Evolutionary conservation across 1,140 invertebrate species (phyloP).

Genomic region (Drosophila paulistorum): DNA sequence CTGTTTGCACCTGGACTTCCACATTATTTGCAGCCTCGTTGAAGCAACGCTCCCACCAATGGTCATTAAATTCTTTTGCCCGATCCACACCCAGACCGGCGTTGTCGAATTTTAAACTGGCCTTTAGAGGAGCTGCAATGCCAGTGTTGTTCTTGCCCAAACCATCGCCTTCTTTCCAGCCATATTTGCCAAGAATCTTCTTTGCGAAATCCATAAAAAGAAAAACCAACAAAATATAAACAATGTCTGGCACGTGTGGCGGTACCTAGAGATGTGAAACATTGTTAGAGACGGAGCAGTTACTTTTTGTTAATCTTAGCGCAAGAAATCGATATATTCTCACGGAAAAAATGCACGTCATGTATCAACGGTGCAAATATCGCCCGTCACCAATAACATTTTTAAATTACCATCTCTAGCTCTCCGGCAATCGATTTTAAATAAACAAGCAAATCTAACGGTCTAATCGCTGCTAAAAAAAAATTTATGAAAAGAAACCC

Average conservation of each 20-base stretch:
- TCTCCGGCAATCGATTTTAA: not conserved
- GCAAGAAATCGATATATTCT: too few species aligned
- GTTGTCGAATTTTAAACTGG: slow-evolving; percentile 90
- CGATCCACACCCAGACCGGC: slow-evolving; percentile 90
- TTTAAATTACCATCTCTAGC: not conserved
- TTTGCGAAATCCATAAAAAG: slow-evolving; percentile 85
- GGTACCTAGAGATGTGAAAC: not conserved
- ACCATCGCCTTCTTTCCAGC: slow-evolving; percentile 90
- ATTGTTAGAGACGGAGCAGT: not conserved
- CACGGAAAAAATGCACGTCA: not conserved
- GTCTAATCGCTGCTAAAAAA: not conserved
- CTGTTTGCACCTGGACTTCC: slow-evolving; percentile 74
- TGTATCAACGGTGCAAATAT: too few species aligned
- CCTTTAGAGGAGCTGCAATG: slow-evolving; percentile 89
- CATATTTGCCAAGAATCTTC: slow-evolving; percentile 86
- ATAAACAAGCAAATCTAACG: not conserved
- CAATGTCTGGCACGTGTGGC: slow-evolving; percentile 40
- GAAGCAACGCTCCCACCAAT: slow-evolving; percentile 92
- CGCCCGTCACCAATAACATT: too few species aligned
- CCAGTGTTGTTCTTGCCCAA: slow-evolving; percentile 91
- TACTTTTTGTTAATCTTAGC: too few species aligned
- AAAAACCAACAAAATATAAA: slow-evolving; percentile 24
- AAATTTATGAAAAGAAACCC: not conserved
- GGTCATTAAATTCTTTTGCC: slow-evolving; percentile 87
- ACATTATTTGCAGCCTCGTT: slow-evolving; percentile 90